Base-by-base conservation (phyloP, 2,797 vertebrate species). In the Mastacembelus armatus region DNA sequence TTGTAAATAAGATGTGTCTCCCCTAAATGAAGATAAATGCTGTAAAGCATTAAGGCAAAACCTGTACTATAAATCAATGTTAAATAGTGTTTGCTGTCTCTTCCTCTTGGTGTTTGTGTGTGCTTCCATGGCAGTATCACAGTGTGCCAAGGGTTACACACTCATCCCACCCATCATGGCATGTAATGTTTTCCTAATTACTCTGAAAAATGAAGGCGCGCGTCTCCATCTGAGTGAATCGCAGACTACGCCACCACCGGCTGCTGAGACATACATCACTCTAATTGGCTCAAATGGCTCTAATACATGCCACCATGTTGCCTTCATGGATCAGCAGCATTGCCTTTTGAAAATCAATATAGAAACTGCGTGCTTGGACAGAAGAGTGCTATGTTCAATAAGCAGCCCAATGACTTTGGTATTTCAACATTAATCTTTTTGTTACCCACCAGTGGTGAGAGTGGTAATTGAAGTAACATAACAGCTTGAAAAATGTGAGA, bases 151-250 rank as follows among this genome's bases (percentile, higher is more conserved):
- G 65, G 81, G 78, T 89, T 73, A 66, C 60, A 44, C 48, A 26
- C 59, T 75, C 64, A 50, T 35, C 65, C 70, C 60, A 11, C 67
- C 62, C 66, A 66, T 66, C 66, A 50, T 47, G 45, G 57, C 83
- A 52, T 75, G 57, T 80, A 80, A 89, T 89, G 86, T 89, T 89
- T 91, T 90, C 90, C 74, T 91, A 92, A 93, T 92, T 92, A 91
- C 85, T 88, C 78, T 88, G 86, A 91, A 84, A 92, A 89, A 91
- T 87, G 71, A 89, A 30, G 22, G 54, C 48, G 73, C 27, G 73
- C 42, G 51, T 85, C 83, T 87, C 84, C 78, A 79, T 65, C 71
- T 38, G 42, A 82, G 86, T 88, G 87, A 76, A 85, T 86, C 81
- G 77, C 59, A 9, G 74, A 77, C 85, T 59, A n/a, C 15, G 66